Conservation (phyloP, 2,888 invertebrate species). For the Automeris io region DNA sequence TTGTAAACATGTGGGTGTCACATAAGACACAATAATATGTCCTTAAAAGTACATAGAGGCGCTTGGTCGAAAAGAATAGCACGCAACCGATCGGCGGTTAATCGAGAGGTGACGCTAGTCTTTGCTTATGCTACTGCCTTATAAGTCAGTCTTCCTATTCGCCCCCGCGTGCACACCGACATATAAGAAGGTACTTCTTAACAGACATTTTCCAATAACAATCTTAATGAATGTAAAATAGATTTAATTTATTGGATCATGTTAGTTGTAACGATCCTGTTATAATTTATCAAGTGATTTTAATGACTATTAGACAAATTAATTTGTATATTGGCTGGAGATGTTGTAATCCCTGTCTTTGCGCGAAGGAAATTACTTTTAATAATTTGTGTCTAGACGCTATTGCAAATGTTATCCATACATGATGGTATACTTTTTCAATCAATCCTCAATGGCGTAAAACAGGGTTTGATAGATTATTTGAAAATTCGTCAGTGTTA, state of each 20-base stretch:
- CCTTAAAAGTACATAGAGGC: constrained; percentile 59
- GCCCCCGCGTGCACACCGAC: constrained; percentile 56
- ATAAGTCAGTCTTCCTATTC: constrained; percentile 68
- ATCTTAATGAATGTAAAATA: too few species aligned
- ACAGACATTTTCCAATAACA: constrained; percentile 41
- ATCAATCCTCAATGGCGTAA: too few species aligned
- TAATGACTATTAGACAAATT: too few species aligned
- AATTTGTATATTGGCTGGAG: too few species aligned
- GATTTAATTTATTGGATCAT: constrained; percentile 40
- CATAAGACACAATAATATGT: constrained; percentile 47
- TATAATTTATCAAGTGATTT: too few species aligned
- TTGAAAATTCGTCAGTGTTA: too few species aligned
- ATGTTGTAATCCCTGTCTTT: too few species aligned
- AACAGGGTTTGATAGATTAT: too few species aligned
- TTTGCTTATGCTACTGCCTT: constrained; percentile 47
- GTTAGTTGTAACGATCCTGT: background rate
- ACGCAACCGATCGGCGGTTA: constrained; percentile 40
- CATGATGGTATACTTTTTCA: too few species aligned
- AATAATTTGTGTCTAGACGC: too few species aligned
- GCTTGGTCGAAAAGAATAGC: constrained; percentile 49
- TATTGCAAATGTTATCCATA: too few species aligned
- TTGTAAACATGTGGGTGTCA: constrained; percentile 35
- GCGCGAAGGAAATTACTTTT: too few species aligned
- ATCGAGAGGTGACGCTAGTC: constrained; percentile 62
- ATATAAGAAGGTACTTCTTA: constrained; percentile 37